phyloP scores from a whole-genome alignment of 2,113 vertebrate species.

The Marcusenius ussheri region DNA sequence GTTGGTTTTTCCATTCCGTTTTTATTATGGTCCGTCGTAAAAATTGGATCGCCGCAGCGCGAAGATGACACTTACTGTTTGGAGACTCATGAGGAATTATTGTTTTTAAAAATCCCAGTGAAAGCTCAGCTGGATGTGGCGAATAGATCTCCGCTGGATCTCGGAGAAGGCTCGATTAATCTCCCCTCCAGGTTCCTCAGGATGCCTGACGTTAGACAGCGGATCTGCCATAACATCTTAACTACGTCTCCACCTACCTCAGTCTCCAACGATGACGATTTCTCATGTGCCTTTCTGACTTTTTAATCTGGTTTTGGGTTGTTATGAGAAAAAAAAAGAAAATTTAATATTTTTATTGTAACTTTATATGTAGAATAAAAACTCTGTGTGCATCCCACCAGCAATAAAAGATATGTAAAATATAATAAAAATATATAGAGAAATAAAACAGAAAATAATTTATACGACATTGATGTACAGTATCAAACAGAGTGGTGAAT shows the following conservation, averaged over 20 bases:
- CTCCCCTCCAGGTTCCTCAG: background rate
- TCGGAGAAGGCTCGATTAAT: background rate
- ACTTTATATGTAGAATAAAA: background rate
- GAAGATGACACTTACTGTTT: background rate
- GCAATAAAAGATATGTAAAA: background rate
- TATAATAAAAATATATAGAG: background rate
- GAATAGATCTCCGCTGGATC: background rate
- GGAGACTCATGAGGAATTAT: background rate
- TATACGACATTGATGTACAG: background rate
- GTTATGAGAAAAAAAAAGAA: background rate
- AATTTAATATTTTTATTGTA: background rate
- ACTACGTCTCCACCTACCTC: background rate
- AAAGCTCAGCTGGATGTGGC: background rate
- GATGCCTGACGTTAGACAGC: background rate
- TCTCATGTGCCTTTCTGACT: background rate
- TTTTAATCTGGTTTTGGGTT: background rate
- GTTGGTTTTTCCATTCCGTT: background rate
- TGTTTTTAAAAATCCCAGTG: background rate
- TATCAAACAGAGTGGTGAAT: background rate
- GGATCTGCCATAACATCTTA: background rate
- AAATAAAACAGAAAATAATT: background rate
- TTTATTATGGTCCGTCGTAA: background rate
- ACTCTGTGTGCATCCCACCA: background rate
- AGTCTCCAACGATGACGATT: background rate
- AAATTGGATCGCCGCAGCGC: background rate